Percentiles rank a stretch among this genome's conserved stretches.
Evolutionary conservation across 1,140 invertebrate genomes (phyloP).

Genomic region (Trichoplusia ni): DNA sequence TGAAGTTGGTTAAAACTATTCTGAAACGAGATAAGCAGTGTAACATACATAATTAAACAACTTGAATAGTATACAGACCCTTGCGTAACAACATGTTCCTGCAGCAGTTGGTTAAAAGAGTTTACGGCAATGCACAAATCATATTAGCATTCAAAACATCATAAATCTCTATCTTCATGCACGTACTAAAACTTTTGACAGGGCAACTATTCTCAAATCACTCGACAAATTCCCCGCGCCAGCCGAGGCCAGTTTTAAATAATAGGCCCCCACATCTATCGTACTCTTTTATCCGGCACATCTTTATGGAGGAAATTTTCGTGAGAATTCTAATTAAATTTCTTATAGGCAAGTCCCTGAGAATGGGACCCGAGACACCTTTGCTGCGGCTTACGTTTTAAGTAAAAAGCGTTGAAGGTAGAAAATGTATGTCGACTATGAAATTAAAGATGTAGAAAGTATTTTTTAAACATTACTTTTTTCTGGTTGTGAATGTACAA

Average conservation of each 20-base stretch:
- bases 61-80: too few species aligned
- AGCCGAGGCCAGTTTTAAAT: constrained; percentile 17
- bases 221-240: neutral
- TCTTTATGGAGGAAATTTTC: constrained; percentile 63
- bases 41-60: too few species aligned
- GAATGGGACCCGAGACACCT: constrained; percentile 43
- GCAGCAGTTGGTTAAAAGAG: too few species aligned
- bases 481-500: too few species aligned
- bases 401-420: neutral
- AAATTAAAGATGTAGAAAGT: too few species aligned
- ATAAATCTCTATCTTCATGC: neutral
- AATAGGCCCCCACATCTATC: neutral
- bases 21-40: too few species aligned
- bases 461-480: too few species aligned
- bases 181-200: neutral
- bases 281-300: constrained; percentile 54
- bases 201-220: neutral
- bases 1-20: too few species aligned
- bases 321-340: constrained; percentile 69
- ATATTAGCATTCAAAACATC: too few species aligned
- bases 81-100: too few species aligned
- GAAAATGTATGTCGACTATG: neutral
- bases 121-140: too few species aligned
- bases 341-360: constrained; percentile 51
- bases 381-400: neutral